Base-by-base conservation (phyloP, 1,140 invertebrate genomes). In the Calosoma granatense region DNA sequence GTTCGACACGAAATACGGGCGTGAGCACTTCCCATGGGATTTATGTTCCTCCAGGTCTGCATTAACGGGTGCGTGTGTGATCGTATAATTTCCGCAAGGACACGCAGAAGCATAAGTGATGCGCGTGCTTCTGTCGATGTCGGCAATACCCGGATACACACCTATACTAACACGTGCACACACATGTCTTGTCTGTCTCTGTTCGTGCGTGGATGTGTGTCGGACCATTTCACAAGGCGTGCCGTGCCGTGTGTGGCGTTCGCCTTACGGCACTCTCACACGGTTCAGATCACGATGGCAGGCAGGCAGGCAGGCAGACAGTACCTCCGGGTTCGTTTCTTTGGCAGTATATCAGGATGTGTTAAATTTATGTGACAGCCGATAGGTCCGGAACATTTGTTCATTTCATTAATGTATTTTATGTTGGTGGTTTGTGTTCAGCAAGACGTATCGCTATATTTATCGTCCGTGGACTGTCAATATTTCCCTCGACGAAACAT, bases 321-420 rank as follows among this genome's bases (percentile, higher is more conserved):
- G 26, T 9, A 36, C 6, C 15, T 12, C 3, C 41, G 41, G 9
- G 41, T 4, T 6, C 41, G 15, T 47, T 11, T 36, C 41, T 17
- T 17, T 47, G 41, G 41, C 41, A 6, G 41, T 47, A 12, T 47
- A 47, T 47, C 41, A 47, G 41, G 41, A 47, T 47, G 41, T 47
- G 41, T 47, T 47, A 47, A 47, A 47, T 47, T 47, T 47, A 47
- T 47, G 41, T 47, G 41, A 47, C 41, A 47, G 41, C 15, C 41
- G 41, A 47, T 47, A 47, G 41, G 41, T 47, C 41, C 41, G 41
- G 41, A 47, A 47, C 41, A 47, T 47, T 47, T 47, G 41, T 47
- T 47, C 41, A 47, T 47, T 47, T 47, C 41, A 47, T 47, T 47
- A 47, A 47, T 47, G 41, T 47, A 47, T 47, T 47, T 47, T 47